These are phyloP conservation scores for Motacilla tschutschensis DNA, from an alignment of 2,113 vertebrate species.

Conservation along the genomic window DNA sequence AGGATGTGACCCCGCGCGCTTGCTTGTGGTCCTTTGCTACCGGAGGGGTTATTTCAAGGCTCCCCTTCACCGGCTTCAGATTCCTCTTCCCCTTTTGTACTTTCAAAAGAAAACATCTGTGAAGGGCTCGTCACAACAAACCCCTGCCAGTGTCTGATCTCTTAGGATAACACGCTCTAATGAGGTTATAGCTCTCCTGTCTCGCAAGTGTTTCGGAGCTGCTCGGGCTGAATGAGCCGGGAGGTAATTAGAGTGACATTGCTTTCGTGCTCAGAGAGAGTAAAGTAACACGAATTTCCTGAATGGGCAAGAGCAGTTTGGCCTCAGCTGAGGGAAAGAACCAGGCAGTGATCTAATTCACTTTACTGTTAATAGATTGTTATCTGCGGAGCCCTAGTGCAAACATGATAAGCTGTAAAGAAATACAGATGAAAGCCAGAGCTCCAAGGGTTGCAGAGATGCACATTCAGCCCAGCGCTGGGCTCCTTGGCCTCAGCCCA, in stretches of 20 bases:
- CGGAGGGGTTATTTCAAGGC: background rate
- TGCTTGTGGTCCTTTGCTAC: background rate
- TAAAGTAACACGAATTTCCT: constrained; percentile 55
- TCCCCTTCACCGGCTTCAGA: background rate
- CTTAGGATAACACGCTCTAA: constrained; percentile 45
- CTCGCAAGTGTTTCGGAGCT: background rate
- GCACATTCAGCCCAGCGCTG: background rate
- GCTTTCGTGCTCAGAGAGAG: constrained; percentile 47
- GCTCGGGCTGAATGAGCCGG: background rate
- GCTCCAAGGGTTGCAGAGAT: background rate
- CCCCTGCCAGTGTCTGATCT: constrained; percentile 44
- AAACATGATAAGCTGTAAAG: constrained; percentile 39
- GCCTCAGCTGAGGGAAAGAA: constrained; percentile 56
- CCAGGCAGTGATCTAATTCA: constrained; percentile 50
- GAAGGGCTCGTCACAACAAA: background rate
- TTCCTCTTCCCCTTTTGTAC: constrained; percentile 20
- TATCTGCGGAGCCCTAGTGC: constrained; percentile 18
- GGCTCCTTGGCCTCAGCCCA: background rate
- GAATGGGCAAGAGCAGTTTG: constrained; percentile 42
- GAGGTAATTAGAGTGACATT: constrained; percentile 49
- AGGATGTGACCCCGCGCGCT: background rate
- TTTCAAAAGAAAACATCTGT: constrained; percentile 50
- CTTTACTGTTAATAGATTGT: constrained; percentile 57
- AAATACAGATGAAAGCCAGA: constrained; percentile 28
- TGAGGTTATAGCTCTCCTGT: constrained; percentile 55